A percentile compares a stretch with the other conserved stretches of the same genome.
phyloP scores from a whole-genome alignment of 1,140 invertebrate species.

The Rhizoglyphus robini region DNA sequence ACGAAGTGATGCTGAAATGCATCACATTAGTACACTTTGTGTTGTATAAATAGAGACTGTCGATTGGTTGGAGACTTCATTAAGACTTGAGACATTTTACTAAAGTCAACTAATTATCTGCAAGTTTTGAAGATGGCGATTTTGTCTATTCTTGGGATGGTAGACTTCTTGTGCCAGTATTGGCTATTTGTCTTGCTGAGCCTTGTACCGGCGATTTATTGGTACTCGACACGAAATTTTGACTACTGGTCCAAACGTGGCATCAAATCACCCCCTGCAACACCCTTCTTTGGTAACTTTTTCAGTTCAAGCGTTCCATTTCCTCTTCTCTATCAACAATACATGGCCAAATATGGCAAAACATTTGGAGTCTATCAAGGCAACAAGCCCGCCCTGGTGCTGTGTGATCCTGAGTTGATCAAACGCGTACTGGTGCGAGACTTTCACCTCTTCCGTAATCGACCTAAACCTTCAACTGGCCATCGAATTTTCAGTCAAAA shows the following conservation, averaged over 20 bases:
- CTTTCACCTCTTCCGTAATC: conserved; percentile 15
- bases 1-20: too few species aligned
- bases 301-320: background rate
- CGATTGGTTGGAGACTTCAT: too few species aligned
- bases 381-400: background rate
- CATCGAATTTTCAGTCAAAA: conserved; percentile 10
- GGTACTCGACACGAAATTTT: too few species aligned
- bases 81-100: too few species aligned
- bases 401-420: background rate
- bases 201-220: too few species aligned
- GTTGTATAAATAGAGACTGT: too few species aligned
- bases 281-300: background rate
- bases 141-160: too few species aligned
- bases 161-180: too few species aligned
- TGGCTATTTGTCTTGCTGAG: too few species aligned
- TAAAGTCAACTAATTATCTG: too few species aligned
- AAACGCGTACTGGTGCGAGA: background rate
- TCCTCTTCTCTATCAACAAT: background rate
- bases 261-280: background rate
- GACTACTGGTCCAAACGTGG: background rate
- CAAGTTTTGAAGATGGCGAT: too few species aligned
- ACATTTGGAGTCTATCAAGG: background rate
- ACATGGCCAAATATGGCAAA: background rate
- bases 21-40: too few species aligned
- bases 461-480: background rate